Conservation (phyloP, 2,888 invertebrate species). For the Melikaiella ostensackeni region DNA sequence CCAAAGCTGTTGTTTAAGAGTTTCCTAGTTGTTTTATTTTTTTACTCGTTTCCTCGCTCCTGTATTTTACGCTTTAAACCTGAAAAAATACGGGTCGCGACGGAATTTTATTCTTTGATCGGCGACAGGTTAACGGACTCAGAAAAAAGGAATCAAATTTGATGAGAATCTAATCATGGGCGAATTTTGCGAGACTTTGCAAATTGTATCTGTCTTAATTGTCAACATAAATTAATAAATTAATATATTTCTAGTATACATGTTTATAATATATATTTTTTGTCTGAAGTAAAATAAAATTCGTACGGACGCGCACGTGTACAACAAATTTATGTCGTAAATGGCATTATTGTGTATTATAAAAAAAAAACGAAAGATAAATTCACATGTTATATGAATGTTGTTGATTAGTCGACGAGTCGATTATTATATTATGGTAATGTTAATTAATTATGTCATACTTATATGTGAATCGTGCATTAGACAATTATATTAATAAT, state of each 20-base stretch:
- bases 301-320: slow-evolving; percentile 18
- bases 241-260: slow-evolving; percentile 17
- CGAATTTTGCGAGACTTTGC: slow-evolving; percentile 32
- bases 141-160: not conserved
- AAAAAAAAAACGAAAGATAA: slow-evolving; percentile 43
- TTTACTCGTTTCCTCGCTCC: slow-evolving; percentile 42
- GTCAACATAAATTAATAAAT: slow-evolving; percentile 29
- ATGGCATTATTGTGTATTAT: slow-evolving; percentile 43
- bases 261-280: slow-evolving; percentile 22
- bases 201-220: slow-evolving; percentile 22
- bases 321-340: slow-evolving; percentile 41
- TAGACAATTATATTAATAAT: slow-evolving; percentile 27
- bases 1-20: slow-evolving; percentile 22
- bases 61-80: slow-evolving; percentile 41
- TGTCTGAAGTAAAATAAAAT: not conserved
- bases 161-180: slow-evolving; percentile 23
- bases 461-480: slow-evolving; percentile 53
- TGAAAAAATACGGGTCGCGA: slow-evolving; percentile 43
- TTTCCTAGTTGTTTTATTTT: slow-evolving; percentile 18
- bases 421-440: slow-evolving; percentile 60
- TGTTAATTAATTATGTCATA: slow-evolving; percentile 55
- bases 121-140: not conserved
- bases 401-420: slow-evolving; percentile 67
- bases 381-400: slow-evolving; percentile 60
- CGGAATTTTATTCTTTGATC: slow-evolving; percentile 17